Percentiles rank a stretch among this genome's conserved stretches.
Evolutionary conservation across 1,140 invertebrate species (phyloP).

Genomic region (Heliconius congener): DNA sequence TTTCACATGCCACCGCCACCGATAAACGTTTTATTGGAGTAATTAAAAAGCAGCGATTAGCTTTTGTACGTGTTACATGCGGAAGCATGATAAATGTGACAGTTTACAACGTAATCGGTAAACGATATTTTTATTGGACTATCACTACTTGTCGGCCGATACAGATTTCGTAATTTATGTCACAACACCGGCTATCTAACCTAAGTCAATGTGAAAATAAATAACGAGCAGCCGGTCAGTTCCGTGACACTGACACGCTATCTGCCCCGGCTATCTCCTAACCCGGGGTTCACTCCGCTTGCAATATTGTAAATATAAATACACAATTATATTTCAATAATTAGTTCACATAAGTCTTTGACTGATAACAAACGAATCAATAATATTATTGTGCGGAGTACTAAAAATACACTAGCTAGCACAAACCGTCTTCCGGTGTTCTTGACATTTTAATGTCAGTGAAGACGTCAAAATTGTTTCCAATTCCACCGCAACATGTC

Average conservation of each 20-base stretch:
- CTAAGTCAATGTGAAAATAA: conserved; percentile 58
- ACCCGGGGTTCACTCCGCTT: conserved; percentile 55
- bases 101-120: conserved; percentile 59
- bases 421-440: conserved; percentile 66
- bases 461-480: conserved; percentile 60
- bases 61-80: conserved; percentile 58
- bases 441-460: conserved; percentile 57
- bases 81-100: conserved; percentile 67
- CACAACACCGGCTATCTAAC: conserved; percentile 42
- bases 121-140: conserved; percentile 57
- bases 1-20: conserved; percentile 71
- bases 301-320: conserved; percentile 72
- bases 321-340: conserved; percentile 76
- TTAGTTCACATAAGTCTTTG: conserved; percentile 71
- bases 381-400: conserved; percentile 53
- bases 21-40: conserved; percentile 78
- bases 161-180: conserved; percentile 52
- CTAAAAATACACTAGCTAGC: conserved; percentile 58
- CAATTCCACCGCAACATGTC: conserved; percentile 70
- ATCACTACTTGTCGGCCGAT: conserved; percentile 51
- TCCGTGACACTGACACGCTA: conserved; percentile 67
- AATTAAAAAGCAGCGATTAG: conserved; percentile 76
- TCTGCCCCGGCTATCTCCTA: conserved; percentile 56
- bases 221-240: conserved; percentile 67
- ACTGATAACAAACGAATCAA: conserved; percentile 70